These are phyloP conservation scores for Alligator sinensis DNA, from an alignment of 2,113 vertebrate genomes.

Conservation along the genomic window DNA sequence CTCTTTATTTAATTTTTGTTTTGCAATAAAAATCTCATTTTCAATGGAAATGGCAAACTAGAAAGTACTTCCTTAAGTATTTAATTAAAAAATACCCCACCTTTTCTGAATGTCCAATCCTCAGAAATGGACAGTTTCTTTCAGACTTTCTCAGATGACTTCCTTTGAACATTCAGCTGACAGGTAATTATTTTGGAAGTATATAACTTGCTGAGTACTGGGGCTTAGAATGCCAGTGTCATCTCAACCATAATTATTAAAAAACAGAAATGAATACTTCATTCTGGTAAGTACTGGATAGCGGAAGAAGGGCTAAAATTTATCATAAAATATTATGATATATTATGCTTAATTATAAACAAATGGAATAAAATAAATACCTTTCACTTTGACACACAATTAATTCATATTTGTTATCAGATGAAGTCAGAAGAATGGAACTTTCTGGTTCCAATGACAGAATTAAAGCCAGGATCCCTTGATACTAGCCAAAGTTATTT, in stretches of 20 bases:
- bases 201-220: neutral
- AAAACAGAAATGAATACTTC: neutral
- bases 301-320: neutral
- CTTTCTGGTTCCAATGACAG: constrained; percentile 76
- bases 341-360: neutral
- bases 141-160: neutral
- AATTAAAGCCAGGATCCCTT: constrained; percentile 77
- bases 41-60: neutral
- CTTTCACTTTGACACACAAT: neutral
- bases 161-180: neutral
- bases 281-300: too few relatives aligned
- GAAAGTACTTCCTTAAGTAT: neutral
- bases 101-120: neutral
- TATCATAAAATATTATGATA: neutral
- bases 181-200: neutral
- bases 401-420: constrained; percentile 50
- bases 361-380: neutral
- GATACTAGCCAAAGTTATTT: constrained; percentile 85
- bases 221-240: neutral
- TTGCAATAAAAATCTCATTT: neutral
- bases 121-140: neutral
- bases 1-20: neutral
- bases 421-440: constrained; percentile 83
- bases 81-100: neutral
- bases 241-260: neutral